A percentile compares a stretch with the other conserved stretches of the same genome.
These are phyloP conservation scores for Proteles cristata DNA, from an alignment of 2,113 vertebrate species.

Conservation along the genomic window DNA sequence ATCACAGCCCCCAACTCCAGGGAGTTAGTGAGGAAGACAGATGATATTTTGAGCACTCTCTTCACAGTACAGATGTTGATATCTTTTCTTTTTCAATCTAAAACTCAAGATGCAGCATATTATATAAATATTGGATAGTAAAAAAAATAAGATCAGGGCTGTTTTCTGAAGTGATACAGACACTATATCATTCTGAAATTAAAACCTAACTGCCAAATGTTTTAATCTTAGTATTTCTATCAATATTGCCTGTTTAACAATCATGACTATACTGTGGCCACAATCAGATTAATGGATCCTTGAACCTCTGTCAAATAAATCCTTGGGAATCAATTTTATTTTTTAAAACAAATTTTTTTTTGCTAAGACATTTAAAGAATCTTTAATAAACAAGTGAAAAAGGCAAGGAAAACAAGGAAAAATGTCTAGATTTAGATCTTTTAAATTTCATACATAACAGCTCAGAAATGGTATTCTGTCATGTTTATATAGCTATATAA, in stretches of 20 bases:
- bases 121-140: neutral
- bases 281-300: neutral
- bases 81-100: neutral
- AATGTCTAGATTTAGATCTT: neutral
- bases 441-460: neutral
- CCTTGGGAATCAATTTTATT: neutral
- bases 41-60: neutral
- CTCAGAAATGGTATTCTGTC: neutral
- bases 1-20: neutral
- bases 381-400: conserved; percentile 7
- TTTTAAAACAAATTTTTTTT: conserved; percentile 17
- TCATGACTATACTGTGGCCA: neutral
- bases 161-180: conserved; percentile 44
- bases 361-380: neutral
- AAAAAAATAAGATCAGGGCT: neutral
- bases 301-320: conserved; percentile 12
- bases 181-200: neutral
- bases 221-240: conserved; percentile 41
- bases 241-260: neutral
- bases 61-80: neutral
- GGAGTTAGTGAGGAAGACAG: neutral
- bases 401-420: neutral
- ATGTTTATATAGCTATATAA: neutral
- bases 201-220: neutral
- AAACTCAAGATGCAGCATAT: conserved; percentile 26